A percentile compares a stretch with the other conserved stretches of the same genome.
These are phyloP conservation scores for Onychomys arenicola DNA, from an alignment of 2,797 vertebrate genomes.

Conservation along the genomic window DNA sequence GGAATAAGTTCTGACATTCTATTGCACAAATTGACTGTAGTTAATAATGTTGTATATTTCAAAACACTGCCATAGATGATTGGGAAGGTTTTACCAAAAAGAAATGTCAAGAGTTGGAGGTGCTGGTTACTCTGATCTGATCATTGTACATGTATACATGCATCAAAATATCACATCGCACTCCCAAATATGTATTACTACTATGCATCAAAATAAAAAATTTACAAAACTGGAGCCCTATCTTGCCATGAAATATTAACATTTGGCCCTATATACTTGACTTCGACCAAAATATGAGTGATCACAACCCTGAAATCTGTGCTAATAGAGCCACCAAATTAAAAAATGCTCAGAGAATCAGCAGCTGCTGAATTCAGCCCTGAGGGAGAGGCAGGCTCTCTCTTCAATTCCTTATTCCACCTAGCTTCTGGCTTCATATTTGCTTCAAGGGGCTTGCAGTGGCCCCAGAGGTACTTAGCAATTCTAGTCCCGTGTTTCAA, in stretches of 20 bases:
- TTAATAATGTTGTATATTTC: slow-evolving; percentile 20
- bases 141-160: not conserved
- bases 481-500: slow-evolving; percentile 72
- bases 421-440: slow-evolving; percentile 61
- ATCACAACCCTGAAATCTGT: slow-evolving; percentile 62
- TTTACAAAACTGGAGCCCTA: not conserved
- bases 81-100: not conserved
- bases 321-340: slow-evolving; percentile 64
- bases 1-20: not conserved
- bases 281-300: slow-evolving; percentile 52
- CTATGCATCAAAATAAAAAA: not conserved
- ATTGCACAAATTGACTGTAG: not conserved
- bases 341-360: slow-evolving; percentile 65
- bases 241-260: slow-evolving; percentile 45
- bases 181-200: not conserved
- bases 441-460: slow-evolving; percentile 69
- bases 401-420: slow-evolving; percentile 70
- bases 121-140: not conserved
- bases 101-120: not conserved
- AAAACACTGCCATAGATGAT: not conserved
- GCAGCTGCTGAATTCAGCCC: slow-evolving; percentile 66
- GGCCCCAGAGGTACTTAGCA: slow-evolving; percentile 65
- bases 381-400: slow-evolving; percentile 35
- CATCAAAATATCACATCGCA: not conserved
- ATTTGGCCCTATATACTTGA: slow-evolving; percentile 30